Evolutionary conservation across 2,113 vertebrate genomes (phyloP).

Genomic region (Progne subis): DNA sequence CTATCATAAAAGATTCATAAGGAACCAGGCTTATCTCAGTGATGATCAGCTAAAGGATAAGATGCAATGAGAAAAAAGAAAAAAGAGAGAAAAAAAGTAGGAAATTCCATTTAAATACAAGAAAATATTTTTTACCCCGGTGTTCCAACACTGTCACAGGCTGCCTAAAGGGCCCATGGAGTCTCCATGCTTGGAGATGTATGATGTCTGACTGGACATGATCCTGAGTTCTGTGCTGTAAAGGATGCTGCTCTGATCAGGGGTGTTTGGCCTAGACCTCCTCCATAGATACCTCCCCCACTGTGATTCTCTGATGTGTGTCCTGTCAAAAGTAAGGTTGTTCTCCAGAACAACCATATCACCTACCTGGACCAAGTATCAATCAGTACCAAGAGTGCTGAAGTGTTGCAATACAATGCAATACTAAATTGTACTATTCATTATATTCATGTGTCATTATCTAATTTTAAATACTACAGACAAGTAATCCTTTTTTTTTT

Average conservation of each 20-base stretch:
- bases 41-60: background rate
- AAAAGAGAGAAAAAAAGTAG: background rate
- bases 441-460: background rate
- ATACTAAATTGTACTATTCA: background rate
- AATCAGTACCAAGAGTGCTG: background rate
- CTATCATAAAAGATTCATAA: background rate
- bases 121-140: background rate
- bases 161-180: background rate
- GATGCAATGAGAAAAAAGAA: background rate
- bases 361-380: background rate
- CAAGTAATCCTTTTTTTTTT: background rate
- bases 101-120: background rate
- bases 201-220: background rate
- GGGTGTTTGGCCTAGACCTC: background rate
- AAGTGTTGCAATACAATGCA: background rate
- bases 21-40: background rate
- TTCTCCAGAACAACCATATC: background rate
- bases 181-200: background rate
- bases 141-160: background rate
- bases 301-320: background rate
- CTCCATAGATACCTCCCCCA: fast-evolving
- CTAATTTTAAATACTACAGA: background rate
- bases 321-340: background rate
- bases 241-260: background rate
- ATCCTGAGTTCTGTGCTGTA: background rate